A percentile compares a stretch with the other conserved stretches of the same genome.
phyloP scores from a whole-genome alignment of 2,113 vertebrate genomes.

The Motacilla tschutschensis region DNA sequence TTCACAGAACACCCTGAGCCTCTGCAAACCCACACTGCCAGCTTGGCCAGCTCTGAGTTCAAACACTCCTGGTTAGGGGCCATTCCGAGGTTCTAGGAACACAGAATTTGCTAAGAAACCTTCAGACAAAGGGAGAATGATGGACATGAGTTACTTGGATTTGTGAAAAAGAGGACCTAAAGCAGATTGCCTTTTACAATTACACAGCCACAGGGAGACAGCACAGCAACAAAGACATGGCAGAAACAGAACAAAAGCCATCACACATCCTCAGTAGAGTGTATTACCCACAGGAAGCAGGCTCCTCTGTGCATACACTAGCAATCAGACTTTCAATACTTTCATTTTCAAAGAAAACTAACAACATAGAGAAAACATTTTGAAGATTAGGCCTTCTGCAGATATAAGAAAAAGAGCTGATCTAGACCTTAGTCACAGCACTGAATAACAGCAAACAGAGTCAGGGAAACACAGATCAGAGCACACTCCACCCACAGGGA shows the following conservation, averaged over 20 bases:
- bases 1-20: not conserved
- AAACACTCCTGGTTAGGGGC: not conserved
- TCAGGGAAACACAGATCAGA: not conserved
- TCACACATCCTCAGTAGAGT: not conserved
- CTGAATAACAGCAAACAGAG: not conserved
- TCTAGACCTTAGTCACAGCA: not conserved
- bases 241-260: not conserved
- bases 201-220: not conserved
- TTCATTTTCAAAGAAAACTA: not conserved
- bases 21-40: not conserved
- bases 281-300: not conserved
- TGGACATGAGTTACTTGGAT: not conserved
- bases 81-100: not conserved
- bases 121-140: not conserved
- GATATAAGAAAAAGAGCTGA: not conserved
- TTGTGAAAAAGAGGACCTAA: not conserved
- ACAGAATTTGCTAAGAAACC: not conserved
- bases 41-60: too few relatives aligned
- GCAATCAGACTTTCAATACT: not conserved
- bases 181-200: not conserved
- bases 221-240: not conserved
- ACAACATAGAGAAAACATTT: not conserved
- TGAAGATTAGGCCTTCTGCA: not conserved
- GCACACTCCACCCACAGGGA: not conserved
- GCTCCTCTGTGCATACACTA: not conserved